Evolutionary conservation across 1,140 invertebrate species (phyloP), one percentile per base, ranked within the genome.

Genomic region (Patella vulgata): DNA sequence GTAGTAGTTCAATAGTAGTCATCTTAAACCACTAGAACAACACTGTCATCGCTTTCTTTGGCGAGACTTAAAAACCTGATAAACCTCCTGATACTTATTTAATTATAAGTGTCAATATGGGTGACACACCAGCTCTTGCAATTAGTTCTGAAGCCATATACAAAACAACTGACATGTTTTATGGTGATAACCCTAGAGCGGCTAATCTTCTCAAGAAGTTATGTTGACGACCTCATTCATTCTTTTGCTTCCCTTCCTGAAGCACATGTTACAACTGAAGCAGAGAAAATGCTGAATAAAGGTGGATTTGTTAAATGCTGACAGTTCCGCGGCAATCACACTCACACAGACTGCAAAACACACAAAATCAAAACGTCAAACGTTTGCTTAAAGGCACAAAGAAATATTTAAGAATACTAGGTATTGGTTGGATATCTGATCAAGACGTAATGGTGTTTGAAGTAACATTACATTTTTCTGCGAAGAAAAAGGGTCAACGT

Each of bases 31-130:
- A 9, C 8, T 40, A 21, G 36, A 55, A 12, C 52, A 55, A 40
- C 52, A 55, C 3, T 55, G 52, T 33, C 36, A 55, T 39, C 28
- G 36, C 11, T 55, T 55, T 23, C 19, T 55, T 3, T 55, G 52
- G 52, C 27, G 52, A 21, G 25, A 55, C 12, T 12, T 55, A 21
- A 21, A n/a, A 55, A 14, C 30, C 19, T 12, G 19, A 55, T 55
- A 33, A 21, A 55, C 11, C 23, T 8, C 52, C 52, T 17, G 52
- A 55, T 40, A 55, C 21, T 33, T 55, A 55, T 55, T 28, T 55
- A 9, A 55, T 55, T 36, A 25, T 8, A 17, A 4, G 52, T 6
- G 52, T 55, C 52, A 55, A 39, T 21, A 55, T 55, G 52, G 52
- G 52, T 8, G 52, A 55, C 36, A 55, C n/a, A 39, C 52, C 52